These are phyloP conservation scores for Philhelius pedissequus DNA, from an alignment of 2,888 invertebrate genomes.

Conservation along the genomic window DNA sequence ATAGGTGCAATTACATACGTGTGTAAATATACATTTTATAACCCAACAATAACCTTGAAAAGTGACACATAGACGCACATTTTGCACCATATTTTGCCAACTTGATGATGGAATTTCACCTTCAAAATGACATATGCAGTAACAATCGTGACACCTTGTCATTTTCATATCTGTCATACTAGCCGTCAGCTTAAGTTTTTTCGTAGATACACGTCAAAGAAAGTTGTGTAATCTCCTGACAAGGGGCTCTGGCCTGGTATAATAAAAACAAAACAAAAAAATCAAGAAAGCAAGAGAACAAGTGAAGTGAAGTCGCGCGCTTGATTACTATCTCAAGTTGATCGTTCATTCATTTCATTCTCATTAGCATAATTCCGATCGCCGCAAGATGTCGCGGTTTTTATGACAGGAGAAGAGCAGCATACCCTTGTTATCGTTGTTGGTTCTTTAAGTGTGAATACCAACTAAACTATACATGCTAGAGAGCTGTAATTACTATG, in stretches of 20 bases:
- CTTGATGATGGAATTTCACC: constrained; percentile 28
- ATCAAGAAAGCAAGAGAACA: constrained; percentile 4
- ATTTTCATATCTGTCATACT: background rate
- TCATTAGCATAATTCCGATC: constrained; percentile 63
- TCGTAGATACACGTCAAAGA: background rate
- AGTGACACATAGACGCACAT: background rate
- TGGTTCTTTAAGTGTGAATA: constrained; percentile 1
- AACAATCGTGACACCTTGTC: background rate
- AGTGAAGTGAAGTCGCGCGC: constrained; percentile 1
- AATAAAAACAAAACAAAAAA: background rate
- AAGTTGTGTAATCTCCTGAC: constrained; percentile 40
- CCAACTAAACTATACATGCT: background rate
- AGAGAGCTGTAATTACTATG: constrained; percentile 55
- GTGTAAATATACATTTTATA: background rate
- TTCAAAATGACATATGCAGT: constrained; percentile 26
- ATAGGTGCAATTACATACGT: background rate
- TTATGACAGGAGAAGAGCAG: constrained; percentile 55
- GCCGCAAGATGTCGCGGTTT: constrained; percentile 64
- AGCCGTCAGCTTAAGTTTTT: background rate
- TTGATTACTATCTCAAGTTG: constrained; percentile 47
- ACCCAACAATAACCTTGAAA: background rate
- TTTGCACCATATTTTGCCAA: background rate
- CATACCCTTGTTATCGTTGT: constrained; percentile 33
- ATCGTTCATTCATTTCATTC: constrained; percentile 40
- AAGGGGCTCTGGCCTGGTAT: background rate